Conservation (phyloP, 2,113 vertebrate genomes). For the Labrus mixtus region DNA sequence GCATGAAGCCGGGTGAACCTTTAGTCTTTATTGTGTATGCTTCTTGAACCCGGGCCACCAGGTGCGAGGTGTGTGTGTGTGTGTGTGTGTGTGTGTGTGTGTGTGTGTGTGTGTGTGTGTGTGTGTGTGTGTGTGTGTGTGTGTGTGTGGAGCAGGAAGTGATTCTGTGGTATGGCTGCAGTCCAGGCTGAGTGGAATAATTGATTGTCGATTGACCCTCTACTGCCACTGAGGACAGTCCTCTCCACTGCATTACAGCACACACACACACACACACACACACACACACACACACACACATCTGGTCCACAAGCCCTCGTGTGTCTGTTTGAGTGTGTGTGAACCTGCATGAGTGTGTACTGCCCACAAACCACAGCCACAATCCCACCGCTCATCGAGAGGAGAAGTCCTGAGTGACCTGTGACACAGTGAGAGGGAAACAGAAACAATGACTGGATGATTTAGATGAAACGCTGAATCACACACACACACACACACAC, state of each 20-base stretch:
- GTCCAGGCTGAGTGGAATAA: conserved; percentile 77
- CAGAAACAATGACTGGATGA: conserved; percentile 23
- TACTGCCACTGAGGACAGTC: conserved; percentile 67
- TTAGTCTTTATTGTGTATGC: no score
- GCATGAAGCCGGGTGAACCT: no score
- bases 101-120: neutral
- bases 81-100: no score
- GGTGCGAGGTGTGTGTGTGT: no score
- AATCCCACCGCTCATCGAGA: conserved; percentile 9
- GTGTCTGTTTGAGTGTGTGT: no score
- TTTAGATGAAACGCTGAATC: conserved; percentile 41
- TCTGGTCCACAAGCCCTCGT: no score
- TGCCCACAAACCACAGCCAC: conserved; percentile 39
- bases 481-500: conserved; percentile 24
- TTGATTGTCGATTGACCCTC: conserved; percentile 80
- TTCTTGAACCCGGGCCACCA: no score
- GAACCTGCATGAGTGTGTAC: conserved; percentile 7
- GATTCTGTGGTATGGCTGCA: conserved; percentile 72
- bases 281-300: no score
- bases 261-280: no score
- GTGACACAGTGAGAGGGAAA: conserved; percentile 6
- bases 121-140: conserved; percentile 17
- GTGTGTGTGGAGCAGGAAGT: conserved; percentile 38
- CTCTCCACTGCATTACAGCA: conserved; percentile 70
- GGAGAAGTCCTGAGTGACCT: neutral